A percentile compares a stretch with the other conserved stretches of the same genome.
Conservation (phyloP, 2,797 vertebrate species). For the Octomys mimax region DNA sequence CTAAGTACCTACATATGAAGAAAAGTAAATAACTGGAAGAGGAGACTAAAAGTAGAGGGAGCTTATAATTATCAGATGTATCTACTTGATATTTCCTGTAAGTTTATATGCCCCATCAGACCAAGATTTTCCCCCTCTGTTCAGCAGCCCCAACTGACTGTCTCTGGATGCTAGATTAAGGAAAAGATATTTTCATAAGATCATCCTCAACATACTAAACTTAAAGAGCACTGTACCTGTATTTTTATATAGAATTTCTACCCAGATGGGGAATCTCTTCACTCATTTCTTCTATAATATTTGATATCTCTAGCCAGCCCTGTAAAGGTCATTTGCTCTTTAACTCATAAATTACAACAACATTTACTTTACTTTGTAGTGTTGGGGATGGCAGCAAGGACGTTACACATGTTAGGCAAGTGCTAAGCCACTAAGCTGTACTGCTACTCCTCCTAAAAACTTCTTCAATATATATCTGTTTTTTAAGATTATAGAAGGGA, state of each 20-base stretch:
- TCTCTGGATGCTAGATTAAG: not conserved
- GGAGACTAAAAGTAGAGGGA: not conserved
- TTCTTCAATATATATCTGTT: not conserved
- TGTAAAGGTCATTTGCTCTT: not conserved
- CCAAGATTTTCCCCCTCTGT: not conserved
- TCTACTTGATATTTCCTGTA: not conserved
- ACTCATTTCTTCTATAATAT: not conserved
- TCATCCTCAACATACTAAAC: not conserved
- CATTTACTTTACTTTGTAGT: not conserved
- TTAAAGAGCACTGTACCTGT: not conserved
- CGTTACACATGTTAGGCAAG: not conserved
- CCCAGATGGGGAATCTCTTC: not conserved
- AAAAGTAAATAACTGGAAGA: not conserved
- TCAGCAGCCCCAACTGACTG: not conserved
- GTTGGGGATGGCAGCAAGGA: not conserved
- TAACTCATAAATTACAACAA: not conserved
- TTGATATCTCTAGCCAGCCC: not conserved
- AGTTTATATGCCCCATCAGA: not conserved
- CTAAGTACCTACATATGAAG: not conserved
- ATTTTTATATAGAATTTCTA: not conserved
- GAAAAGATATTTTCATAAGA: not conserved
- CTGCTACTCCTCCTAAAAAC: not conserved
- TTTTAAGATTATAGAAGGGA: conserved; percentile 40
- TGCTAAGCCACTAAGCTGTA: not conserved
- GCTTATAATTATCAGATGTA: not conserved